Base-by-base conservation (phyloP, 2,113 vertebrate species). In the Miniopterus natalensis region DNA sequence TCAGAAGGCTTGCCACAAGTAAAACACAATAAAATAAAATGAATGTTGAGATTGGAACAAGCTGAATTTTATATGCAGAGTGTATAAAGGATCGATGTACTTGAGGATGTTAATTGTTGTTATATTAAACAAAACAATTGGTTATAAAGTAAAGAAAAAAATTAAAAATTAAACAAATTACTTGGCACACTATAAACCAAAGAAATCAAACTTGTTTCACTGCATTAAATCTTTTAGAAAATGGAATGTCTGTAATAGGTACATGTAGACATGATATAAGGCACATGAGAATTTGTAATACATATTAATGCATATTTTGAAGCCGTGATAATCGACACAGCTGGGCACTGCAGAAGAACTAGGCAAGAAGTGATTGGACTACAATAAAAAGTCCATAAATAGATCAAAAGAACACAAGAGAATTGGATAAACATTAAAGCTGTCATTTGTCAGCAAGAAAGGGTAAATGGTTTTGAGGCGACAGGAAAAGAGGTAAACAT, bases 1-100 rank as follows among this genome's bases (percentile, higher is more conserved):
- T 86, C 55, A 80, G 51, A 78, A 9, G 25, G 8, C 15, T 65
- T 65, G 86, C 23, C 29, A 66, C 6, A 61, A 45, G 7, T 81
- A 89, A 95, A 94, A 42, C 2, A 71, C 20, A 84, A 65, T 40
- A 55, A 88, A 91, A 65, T 90, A 40, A 85, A n/a, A 27, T 90
- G 40, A 94, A 66, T 59, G 25, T 81, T 80, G n/a, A 65, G 57
- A 61, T 70, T 80, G 27, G 53, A 88, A 84, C 8, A 5, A 4
- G 20, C 31, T 74, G 51, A 12, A 71, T 86, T 89, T 63, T 42
- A 59, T 71, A 78, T 81, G 20, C 29, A 61, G n/a, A 83, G 3
- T 79, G 23, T 23, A 45, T 71, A 42, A 86, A 90, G 49, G 17
- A 61, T 57, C 5, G 85, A 14, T 55, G 47, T 81, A 51, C 3